phyloP scores from a whole-genome alignment of 2,113 vertebrate species.

The Hypomesus transpacificus region DNA sequence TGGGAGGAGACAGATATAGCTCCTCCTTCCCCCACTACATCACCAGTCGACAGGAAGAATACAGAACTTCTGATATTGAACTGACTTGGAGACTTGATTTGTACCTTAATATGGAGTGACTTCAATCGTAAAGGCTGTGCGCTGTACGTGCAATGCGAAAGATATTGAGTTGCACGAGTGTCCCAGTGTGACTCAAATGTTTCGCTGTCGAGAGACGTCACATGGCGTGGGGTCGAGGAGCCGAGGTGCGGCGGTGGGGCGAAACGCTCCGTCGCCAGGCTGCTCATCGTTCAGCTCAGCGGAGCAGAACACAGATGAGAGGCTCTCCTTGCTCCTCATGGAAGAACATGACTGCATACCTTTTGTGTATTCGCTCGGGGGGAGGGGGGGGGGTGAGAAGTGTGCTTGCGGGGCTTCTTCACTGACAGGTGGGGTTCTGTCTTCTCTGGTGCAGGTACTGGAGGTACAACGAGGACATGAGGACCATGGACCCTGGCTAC shows the following conservation, averaged over 20 bases:
- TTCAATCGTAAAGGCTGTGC: background rate
- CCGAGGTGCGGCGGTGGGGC: constrained; percentile 33
- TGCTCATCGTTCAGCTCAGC: constrained; percentile 44
- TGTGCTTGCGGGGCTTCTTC: background rate
- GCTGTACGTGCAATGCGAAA: background rate
- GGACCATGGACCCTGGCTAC: constrained; percentile 96
- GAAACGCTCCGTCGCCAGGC: constrained; percentile 51
- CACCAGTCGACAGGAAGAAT: background rate
- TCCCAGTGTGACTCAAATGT: constrained; percentile 53
- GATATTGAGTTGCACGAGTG: constrained; percentile 8
- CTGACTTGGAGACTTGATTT: background rate
- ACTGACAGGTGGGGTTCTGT: constrained; percentile 1
- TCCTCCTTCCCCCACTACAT: too few species aligned
- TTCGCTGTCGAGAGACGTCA: constrained; percentile 57
- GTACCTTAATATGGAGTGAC: background rate
- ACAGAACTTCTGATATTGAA: background rate
- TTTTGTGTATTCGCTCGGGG: background rate
- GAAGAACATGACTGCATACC: constrained; percentile 17
- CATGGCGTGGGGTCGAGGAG: constrained; percentile 36
- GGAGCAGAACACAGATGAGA: constrained; percentile 35
- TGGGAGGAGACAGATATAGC: too few species aligned
- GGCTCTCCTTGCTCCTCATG: constrained; percentile 7
- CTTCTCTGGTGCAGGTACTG: constrained; percentile 79
- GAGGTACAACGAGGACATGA: constrained; percentile 98
- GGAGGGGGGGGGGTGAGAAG: background rate